Evolutionary conservation across 2,888 invertebrate species (phyloP).

Genomic region (Cerceris ruficornis): DNA sequence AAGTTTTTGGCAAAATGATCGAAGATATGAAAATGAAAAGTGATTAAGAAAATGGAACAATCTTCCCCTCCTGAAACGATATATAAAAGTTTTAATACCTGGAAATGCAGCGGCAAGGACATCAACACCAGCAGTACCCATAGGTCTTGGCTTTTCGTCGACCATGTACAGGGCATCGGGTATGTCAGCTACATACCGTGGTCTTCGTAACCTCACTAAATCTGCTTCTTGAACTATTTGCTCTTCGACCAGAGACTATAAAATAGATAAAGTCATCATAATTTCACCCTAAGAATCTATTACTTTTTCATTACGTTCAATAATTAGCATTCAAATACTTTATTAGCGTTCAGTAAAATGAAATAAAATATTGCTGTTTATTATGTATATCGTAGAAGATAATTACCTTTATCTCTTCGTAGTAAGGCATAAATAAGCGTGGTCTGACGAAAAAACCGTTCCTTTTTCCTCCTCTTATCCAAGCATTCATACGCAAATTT

Average conservation of each 20-base stretch:
- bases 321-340: neutral
- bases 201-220: conserved; percentile 87
- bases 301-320: no score
- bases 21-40: no score
- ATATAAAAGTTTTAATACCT: conserved; percentile 71
- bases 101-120: conserved; percentile 87
- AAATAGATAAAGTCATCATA: conserved; percentile 2
- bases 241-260: conserved; percentile 90
- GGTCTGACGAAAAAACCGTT: conserved; percentile 91
- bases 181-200: conserved; percentile 89
- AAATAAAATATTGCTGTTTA: no score
- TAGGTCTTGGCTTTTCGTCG: conserved; percentile 84
- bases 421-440: conserved; percentile 96
- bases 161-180: conserved; percentile 97
- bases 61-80: neutral
- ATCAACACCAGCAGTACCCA: conserved; percentile 84
- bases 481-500: conserved; percentile 88
- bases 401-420: conserved; percentile 94
- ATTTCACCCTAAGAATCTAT: no score
- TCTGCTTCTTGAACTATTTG: conserved; percentile 91
- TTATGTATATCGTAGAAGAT: neutral
- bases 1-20: no score
- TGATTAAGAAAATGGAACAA: no score
- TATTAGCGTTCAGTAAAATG: neutral
- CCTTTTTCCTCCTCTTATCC: conserved; percentile 89